Conservation (phyloP, 2,888 invertebrate genomes). For the Caenorhabditis sulstoni region DNA sequence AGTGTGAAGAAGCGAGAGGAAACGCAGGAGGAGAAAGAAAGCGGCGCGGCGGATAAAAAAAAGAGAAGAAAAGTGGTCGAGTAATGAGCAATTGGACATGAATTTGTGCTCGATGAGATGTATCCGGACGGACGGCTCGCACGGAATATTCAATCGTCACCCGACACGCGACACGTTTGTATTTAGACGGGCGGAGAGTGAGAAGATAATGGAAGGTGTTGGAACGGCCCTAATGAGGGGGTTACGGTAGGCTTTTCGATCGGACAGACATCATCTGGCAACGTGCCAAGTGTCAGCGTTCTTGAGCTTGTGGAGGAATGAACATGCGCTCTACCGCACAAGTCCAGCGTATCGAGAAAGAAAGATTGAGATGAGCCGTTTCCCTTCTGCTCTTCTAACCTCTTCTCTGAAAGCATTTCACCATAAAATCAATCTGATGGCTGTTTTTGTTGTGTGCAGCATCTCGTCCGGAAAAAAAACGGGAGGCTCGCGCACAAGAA, state of each 20-base stretch:
- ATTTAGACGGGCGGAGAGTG: neutral
- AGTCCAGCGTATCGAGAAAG: too few relatives aligned
- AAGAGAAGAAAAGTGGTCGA: conserved; percentile 22
- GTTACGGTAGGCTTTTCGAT: too few relatives aligned
- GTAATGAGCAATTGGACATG: conserved; percentile 55
- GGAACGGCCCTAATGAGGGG: too few relatives aligned
- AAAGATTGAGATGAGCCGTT: too few relatives aligned
- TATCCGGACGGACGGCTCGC: conserved; percentile 19
- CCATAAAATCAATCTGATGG: conserved; percentile 55
- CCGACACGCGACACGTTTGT: neutral
- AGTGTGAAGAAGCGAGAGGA: conserved; percentile 46
- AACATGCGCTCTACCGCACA: too few relatives aligned
- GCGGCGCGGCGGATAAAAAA: conserved; percentile 17
- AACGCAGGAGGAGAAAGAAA: conserved; percentile 48
- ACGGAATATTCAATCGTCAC: conserved; percentile 29
- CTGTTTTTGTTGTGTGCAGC: conserved; percentile 22
- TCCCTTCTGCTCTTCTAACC: neutral
- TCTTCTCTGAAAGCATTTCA: conserved; percentile 39
- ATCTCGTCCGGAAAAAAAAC: neutral
- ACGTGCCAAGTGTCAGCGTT: too few relatives aligned
- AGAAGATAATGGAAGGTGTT: neutral
- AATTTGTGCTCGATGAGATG: conserved; percentile 39
- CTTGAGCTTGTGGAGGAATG: too few relatives aligned
- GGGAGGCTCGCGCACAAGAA: conserved; percentile 7
- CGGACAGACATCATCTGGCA: too few relatives aligned